These are phyloP conservation scores for Synanthedon tipuliformis DNA, from an alignment of 2,888 invertebrate genomes.

Conservation along the genomic window DNA sequence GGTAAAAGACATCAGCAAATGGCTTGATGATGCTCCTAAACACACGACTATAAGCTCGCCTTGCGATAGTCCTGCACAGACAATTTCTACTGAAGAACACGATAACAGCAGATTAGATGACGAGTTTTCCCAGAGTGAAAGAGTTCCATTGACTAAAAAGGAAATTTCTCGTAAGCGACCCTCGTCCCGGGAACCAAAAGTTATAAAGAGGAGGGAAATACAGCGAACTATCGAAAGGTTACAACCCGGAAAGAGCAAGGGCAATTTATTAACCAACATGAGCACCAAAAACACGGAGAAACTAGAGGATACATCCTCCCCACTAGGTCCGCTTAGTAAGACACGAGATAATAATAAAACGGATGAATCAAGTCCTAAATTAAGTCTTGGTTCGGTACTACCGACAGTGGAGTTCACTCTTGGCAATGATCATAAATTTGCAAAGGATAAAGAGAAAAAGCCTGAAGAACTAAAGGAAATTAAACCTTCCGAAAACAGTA, in stretches of 20 bases:
- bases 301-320: slow-evolving; percentile 67
- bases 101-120: slow-evolving; percentile 58
- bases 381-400: slow-evolving; percentile 87
- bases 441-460: slow-evolving; percentile 26
- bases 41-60: slow-evolving; percentile 82
- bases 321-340: slow-evolving; percentile 67
- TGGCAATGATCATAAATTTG: slow-evolving; percentile 76
- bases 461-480: slow-evolving; percentile 8
- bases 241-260: slow-evolving; percentile 89
- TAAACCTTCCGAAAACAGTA: slow-evolving; percentile 4
- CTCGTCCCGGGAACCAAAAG: slow-evolving; percentile 50
- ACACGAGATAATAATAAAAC: slow-evolving; percentile 71
- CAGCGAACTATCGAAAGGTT: slow-evolving; percentile 86
- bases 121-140: slow-evolving; percentile 47
- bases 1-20: slow-evolving; percentile 88
- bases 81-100: slow-evolving; percentile 73
- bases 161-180: slow-evolving; percentile 61
- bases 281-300: slow-evolving; percentile 65
- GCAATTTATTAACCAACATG: slow-evolving; percentile 81
- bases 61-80: slow-evolving; percentile 80
- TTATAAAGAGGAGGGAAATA: slow-evolving; percentile 74
- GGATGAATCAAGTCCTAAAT: slow-evolving; percentile 80
- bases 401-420: slow-evolving; percentile 76
- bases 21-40: slow-evolving; percentile 87
- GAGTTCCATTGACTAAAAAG: slow-evolving; percentile 36